Evolutionary conservation across 2,113 vertebrate genomes (phyloP).

Genomic region (Archilochus colubris): DNA sequence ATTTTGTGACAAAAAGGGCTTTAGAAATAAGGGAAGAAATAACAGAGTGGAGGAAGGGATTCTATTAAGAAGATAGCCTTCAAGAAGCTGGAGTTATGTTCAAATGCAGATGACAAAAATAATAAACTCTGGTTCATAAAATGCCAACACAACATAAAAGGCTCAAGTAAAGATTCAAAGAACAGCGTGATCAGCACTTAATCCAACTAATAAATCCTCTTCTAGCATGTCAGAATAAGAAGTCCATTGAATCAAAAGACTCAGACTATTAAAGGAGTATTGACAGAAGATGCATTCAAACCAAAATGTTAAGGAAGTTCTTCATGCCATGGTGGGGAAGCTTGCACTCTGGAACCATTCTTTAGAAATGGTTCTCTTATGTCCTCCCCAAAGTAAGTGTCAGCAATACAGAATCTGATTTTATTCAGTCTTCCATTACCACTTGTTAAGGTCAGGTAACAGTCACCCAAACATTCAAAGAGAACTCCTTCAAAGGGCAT

Average conservation of each 20-base stretch:
- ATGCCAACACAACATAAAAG: not conserved
- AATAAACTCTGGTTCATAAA: not conserved
- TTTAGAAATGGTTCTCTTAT: not conserved
- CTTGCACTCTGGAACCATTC: not conserved
- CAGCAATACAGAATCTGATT: not conserved
- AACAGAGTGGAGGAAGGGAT: not conserved
- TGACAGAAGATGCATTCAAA: not conserved
- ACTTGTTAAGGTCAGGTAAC: not conserved
- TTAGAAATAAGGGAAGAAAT: not conserved
- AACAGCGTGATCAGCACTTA: not conserved
- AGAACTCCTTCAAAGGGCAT: not conserved
- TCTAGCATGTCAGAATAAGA: not conserved
- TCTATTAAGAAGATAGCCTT: not conserved
- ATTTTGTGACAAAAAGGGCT: not conserved
- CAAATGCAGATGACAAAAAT: not conserved
- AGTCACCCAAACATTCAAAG: not conserved
- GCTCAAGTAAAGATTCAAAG: not conserved
- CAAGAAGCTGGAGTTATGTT: not conserved
- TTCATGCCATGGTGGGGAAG: not conserved
- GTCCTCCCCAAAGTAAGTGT: not conserved
- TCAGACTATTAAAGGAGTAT: not conserved
- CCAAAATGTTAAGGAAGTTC: not conserved
- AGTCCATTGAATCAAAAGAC: not conserved
- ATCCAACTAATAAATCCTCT: not conserved
- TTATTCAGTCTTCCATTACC: not conserved